Base-by-base conservation (phyloP, 1,140 invertebrate genomes). In the Diplogasteroides magnus region DNA sequence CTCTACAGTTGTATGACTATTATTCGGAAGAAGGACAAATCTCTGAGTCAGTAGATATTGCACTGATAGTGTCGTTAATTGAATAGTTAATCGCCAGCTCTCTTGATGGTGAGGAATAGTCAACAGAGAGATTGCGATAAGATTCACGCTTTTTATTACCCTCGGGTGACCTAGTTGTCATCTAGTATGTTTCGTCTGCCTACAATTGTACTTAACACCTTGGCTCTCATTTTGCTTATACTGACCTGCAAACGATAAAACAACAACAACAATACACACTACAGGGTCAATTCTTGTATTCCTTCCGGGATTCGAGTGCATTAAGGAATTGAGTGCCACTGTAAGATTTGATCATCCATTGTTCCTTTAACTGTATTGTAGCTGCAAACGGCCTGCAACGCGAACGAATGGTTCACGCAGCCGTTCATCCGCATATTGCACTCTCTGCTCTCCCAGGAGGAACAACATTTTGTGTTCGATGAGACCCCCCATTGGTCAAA, bases 291-390 rank as follows among this genome's bases (percentile, higher is more conserved):
- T 96, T 67, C 86, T 97, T 25, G 86, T 97, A 0, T 97, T 97
- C 85, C 84, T 98, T 2, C 91, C 94, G 0, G 93, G 93, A 0
- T 97, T 94, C 83, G 92, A 94, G 78, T 92, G 96, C 72, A 96
- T 97, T 75, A 88, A 91, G 0, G 85, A 84, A 0, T 83, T 94
- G 61, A 86, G 88, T 73, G 89, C 92, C 14, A 85, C 85, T 63
- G 88, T 96, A 27, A 13, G 37, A 25, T n/a, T 13, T 23, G 23
- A 28, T 29, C 15, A 27, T 61, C n/a, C 6, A 64, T 13, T 55
- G 14, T 31, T 1, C 11, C 79, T 87, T 14, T 69, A 72, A 19
- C n/a, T 59, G 29, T 59, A 64, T 23, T 13, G 56, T 1, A 65
- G 57, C 14, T 56, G 61, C 15, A 55, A 58, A n/a, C 60, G 26